These are phyloP conservation scores for Yponomeuta plumbellus DNA, from an alignment of 2,888 invertebrate species.

Conservation along the genomic window DNA sequence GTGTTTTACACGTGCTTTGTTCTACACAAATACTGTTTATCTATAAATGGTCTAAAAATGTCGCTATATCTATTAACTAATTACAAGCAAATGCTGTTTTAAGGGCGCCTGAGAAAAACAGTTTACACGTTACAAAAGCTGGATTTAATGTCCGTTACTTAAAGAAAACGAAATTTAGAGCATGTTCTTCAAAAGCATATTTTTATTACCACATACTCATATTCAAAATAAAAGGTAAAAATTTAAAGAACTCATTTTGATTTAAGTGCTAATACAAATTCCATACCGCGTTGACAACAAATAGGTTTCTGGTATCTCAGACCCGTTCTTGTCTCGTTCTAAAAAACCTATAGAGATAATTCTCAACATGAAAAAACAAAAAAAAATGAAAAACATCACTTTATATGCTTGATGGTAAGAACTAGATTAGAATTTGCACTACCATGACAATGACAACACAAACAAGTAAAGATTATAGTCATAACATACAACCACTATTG, in stretches of 20 bases:
- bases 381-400: background rate
- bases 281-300: background rate
- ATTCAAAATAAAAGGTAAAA: background rate
- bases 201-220: background rate
- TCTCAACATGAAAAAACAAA: conserved; percentile 42
- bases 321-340: conserved; percentile 31
- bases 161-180: background rate
- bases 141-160: too few relatives aligned
- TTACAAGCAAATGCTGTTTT: too few relatives aligned
- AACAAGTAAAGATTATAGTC: conserved; percentile 38
- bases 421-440: conserved; percentile 27
- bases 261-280: background rate
- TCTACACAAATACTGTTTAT: background rate
- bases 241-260: background rate
- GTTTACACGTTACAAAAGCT: too few relatives aligned
- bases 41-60: too few relatives aligned
- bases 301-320: background rate
- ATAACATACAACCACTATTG: conserved; percentile 60
- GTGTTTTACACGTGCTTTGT: background rate
- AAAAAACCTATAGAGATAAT: conserved; percentile 61
- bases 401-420: conserved; percentile 27
- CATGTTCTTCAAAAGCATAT: background rate
- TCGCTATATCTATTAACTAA: too few relatives aligned
- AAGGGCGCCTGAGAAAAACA: too few relatives aligned
- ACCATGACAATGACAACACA: conserved; percentile 34